These are phyloP conservation scores for Channa striata DNA, from an alignment of 2,797 vertebrate species.

Conservation along the genomic window DNA sequence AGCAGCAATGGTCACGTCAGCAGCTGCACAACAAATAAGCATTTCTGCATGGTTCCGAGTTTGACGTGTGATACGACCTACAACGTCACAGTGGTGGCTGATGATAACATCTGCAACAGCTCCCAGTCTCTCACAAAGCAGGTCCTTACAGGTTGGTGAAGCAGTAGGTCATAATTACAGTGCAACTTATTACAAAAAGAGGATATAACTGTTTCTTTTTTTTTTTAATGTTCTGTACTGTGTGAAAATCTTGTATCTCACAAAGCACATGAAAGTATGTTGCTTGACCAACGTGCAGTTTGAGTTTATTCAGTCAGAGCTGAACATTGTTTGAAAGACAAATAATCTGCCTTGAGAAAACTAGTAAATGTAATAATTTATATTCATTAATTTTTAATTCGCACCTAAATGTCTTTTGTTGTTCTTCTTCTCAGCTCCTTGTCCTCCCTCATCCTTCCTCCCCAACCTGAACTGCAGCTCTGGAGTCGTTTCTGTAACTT, in stretches of 20 bases:
- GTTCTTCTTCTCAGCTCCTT: slow-evolving; percentile 75
- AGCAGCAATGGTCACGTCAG: slow-evolving; percentile 56
- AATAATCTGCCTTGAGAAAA: neutral
- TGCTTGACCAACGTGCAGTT: no score
- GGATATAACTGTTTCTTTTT: neutral
- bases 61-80: slow-evolving; percentile 77
- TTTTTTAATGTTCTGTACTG: neutral
- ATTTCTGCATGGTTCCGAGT: slow-evolving; percentile 56
- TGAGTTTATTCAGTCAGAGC: no score
- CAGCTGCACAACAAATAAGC: slow-evolving; percentile 45
- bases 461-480: slow-evolving; percentile 69
- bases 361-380: neutral
- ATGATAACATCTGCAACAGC: slow-evolving; percentile 78
- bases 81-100: slow-evolving; percentile 69
- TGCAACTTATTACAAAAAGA: no score
- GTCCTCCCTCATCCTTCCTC: slow-evolving; percentile 66
- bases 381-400: no score
- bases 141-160: slow-evolving; percentile 72
- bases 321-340: neutral
- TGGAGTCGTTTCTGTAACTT: slow-evolving; percentile 69
- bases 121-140: slow-evolving; percentile 63
- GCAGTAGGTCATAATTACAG: neutral
- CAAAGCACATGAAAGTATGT: no score
- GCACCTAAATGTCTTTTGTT: neutral
- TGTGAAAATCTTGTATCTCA: no score